These are phyloP conservation scores for Xanthia togata DNA, from an alignment of 2,888 invertebrate species.

Conservation along the genomic window DNA sequence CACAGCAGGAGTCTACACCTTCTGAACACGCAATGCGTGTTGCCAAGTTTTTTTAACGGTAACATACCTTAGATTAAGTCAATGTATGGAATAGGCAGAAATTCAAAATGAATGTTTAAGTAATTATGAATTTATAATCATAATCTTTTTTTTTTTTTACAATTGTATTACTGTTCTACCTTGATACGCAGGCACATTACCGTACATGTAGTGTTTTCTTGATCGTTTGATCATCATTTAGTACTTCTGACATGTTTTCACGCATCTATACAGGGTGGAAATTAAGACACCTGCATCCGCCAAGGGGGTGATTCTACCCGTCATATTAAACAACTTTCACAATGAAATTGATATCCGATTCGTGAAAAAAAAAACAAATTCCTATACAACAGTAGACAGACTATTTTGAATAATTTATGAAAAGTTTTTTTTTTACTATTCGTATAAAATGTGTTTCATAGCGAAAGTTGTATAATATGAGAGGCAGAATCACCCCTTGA, in stretches of 20 bases:
- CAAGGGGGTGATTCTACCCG: no score
- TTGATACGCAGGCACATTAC: background rate
- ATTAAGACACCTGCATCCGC: no score
- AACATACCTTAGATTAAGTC: constrained; percentile 43
- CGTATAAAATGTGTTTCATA: no score
- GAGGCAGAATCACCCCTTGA: no score
- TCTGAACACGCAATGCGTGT: constrained; percentile 82
- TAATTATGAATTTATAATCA: background rate
- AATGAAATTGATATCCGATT: no score
- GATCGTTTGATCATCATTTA: background rate
- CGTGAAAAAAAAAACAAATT: no score
- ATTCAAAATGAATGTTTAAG: background rate
- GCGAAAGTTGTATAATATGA: no score
- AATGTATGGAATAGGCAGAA: constrained; percentile 46
- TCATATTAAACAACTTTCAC: no score
- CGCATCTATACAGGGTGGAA: background rate
- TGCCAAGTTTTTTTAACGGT: constrained; percentile 75
- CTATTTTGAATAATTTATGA: no score
- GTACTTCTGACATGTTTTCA: background rate
- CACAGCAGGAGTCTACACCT: constrained; percentile 63
- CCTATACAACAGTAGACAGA: no score
- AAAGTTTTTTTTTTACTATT: no score
- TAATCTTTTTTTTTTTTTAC: background rate
- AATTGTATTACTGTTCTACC: background rate
- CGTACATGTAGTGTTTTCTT: background rate